A percentile compares a stretch with the other conserved stretches of the same genome.
phyloP scores from a whole-genome alignment of 2,113 vertebrate genomes.

The Forbesichthys agassizii region DNA sequence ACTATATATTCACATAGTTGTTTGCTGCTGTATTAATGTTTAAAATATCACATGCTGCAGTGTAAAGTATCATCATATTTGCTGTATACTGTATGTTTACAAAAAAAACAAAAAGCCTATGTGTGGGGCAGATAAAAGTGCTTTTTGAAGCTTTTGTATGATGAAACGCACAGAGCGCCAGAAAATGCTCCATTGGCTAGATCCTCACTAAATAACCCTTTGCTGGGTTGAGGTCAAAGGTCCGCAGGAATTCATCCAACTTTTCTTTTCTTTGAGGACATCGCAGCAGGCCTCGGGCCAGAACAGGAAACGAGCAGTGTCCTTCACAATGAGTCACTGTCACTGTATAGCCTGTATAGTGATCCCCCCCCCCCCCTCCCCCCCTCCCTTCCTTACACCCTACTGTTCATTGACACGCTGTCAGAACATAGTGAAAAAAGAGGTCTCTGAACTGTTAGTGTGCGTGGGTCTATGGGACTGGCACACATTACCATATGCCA shows the following conservation, averaged over 20 bases:
- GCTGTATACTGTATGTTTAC: too few species aligned
- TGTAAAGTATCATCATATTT: too few species aligned
- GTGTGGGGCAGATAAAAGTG: neutral
- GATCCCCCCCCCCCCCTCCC: conserved; percentile 30
- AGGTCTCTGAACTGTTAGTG: conserved; percentile 15
- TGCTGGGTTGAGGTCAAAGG: conserved; percentile 23
- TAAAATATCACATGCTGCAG: too few species aligned
- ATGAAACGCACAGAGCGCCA: neutral
- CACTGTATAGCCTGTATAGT: conserved; percentile 31
- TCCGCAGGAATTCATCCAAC: conserved; percentile 25
- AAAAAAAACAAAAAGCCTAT: too few species aligned
- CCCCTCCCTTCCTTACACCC: conserved; percentile 11
- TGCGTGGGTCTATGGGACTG: neutral
- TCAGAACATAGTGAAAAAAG: conserved; percentile 28
- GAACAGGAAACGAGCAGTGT: conserved; percentile 47
- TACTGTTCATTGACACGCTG: conserved; percentile 45
- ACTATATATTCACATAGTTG: too few species aligned
- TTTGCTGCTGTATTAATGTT: too few species aligned
- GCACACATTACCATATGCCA: too few species aligned
- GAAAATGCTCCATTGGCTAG: conserved; percentile 3
- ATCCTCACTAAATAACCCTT: conserved; percentile 6
- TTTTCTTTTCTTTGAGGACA: conserved; percentile 30
- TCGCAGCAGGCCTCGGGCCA: conserved; percentile 40
- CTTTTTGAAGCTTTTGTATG: neutral
- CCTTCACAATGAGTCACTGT: conserved; percentile 40